A percentile compares a stretch with the other conserved stretches of the same genome.
Evolutionary conservation across 2,888 invertebrate species (phyloP).

Genomic region (Pollenia amentaria): DNA sequence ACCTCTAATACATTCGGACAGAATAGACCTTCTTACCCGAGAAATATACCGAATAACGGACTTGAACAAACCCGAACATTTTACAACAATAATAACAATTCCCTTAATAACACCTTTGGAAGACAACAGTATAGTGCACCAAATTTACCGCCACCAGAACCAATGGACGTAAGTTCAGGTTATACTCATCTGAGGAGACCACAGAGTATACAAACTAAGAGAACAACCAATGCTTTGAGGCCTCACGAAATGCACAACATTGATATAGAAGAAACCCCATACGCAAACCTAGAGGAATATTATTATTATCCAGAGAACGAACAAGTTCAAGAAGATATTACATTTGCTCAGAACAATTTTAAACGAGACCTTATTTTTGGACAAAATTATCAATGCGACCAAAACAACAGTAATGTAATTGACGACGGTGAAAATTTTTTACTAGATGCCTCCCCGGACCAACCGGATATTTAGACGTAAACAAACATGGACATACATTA

Average conservation of each 20-base stretch:
- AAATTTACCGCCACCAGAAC: constrained; percentile 24
- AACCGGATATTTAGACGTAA: constrained; percentile 56
- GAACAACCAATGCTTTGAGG: constrained; percentile 11
- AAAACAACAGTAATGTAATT: constrained; percentile 20
- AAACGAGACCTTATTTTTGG: constrained; percentile 29
- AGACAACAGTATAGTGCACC: background rate
- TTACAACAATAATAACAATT: constrained; percentile 14
- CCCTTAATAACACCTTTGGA: constrained; percentile 25
- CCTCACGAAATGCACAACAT: constrained; percentile 42
- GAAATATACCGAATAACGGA: constrained; percentile 11
- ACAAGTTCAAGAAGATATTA: constrained; percentile 25
- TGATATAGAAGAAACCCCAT: constrained; percentile 17
- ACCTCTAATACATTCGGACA: too few species aligned
- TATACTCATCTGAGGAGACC: constrained; percentile 36
- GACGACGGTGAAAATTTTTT: constrained; percentile 53
- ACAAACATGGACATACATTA: constrained; percentile 52
- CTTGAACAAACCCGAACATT: constrained; percentile 25
- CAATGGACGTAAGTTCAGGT: constrained; percentile 44
- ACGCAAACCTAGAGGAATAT: constrained; percentile 44
- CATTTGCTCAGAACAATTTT: constrained; percentile 28
- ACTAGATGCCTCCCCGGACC: constrained; percentile 39
- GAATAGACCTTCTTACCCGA: too few species aligned
- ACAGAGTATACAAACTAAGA: constrained; percentile 16
- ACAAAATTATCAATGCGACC: constrained; percentile 6
- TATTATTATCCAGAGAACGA: constrained; percentile 34